Conservation (phyloP, 2,888 invertebrate species). For the Scaptomyza caliginosa region DNA sequence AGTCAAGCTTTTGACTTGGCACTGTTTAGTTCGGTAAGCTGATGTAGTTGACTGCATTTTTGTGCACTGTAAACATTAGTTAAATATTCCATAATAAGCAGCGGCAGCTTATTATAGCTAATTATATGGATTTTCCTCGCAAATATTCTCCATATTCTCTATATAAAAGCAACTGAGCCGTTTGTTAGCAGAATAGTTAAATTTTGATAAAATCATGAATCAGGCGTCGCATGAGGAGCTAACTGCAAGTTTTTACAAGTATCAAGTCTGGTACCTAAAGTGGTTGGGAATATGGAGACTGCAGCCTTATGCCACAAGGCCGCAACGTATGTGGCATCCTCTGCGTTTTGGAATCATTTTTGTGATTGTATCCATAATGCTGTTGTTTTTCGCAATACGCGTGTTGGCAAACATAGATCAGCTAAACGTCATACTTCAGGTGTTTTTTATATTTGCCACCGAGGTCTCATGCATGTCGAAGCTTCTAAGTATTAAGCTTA, state of each 20-base stretch:
- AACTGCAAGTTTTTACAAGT: slow-evolving; percentile 53
- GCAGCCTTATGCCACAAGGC: neutral
- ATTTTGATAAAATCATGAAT: slow-evolving; percentile 39
- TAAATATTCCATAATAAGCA: slow-evolving; percentile 23
- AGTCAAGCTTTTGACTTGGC: slow-evolving; percentile 62
- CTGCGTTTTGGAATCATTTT: slow-evolving; percentile 33
- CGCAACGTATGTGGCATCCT: slow-evolving; percentile 18
- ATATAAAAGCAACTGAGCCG: slow-evolving; percentile 24
- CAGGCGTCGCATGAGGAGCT: slow-evolving; percentile 12
- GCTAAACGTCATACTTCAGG: slow-evolving; percentile 64
- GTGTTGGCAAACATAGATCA: slow-evolving; percentile 52
- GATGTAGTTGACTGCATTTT: slow-evolving; percentile 14
- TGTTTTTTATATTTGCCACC: slow-evolving; percentile 71
- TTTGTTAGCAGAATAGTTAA: neutral
- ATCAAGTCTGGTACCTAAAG: slow-evolving; percentile 55
- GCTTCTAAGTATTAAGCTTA: slow-evolving; percentile 43
- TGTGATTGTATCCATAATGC: slow-evolving; percentile 49
- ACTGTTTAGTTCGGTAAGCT: slow-evolving; percentile 72
- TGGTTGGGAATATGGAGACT: slow-evolving; percentile 53
- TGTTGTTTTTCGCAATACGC: slow-evolving; percentile 63
- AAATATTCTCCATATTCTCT: neutral
- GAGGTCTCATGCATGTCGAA: slow-evolving; percentile 66
- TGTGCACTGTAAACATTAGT: slow-evolving; percentile 33
- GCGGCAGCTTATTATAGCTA: slow-evolving; percentile 47
- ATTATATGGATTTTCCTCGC: slow-evolving; percentile 34